Base-by-base conservation (phyloP, 2,888 invertebrate species). In the Nomada fucata region DNA sequence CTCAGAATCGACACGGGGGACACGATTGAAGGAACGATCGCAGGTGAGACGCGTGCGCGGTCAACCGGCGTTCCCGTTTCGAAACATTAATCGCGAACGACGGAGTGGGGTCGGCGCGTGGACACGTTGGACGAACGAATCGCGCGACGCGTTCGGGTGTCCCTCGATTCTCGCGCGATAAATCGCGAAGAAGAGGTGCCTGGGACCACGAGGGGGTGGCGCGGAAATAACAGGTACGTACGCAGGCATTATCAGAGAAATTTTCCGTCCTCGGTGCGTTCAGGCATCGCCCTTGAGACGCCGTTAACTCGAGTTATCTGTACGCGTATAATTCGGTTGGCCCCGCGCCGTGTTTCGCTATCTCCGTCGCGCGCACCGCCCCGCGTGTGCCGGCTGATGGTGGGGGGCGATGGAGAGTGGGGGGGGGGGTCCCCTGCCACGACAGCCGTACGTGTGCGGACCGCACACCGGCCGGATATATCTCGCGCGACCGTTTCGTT, bases 271-370 rank as follows among this genome's bases (percentile, higher is more conserved):
- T 53, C 60, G 72, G 76, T 83, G 85, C 84, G 77, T 72, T 83
- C 76, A 88, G 77, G 82, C 76, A 84, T 87, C 86, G 81, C 76
- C 76, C 72, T 79, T 71, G 74, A 79, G 83, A 81, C 78, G 88
- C 86, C 88, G 87, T 89, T 90, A 89, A 89, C 86, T 87, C 89
- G 86, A 88, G 86, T 89, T 90, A 89, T 90, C 87, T 89, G 76
- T 82, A 73, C 83, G 69, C 79, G 89, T 86, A 86, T 88, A 89
- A 90, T 85, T 85, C 74, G 71, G 69, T 23, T 29, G 5, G 76
- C 53, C 61, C 20, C 23, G 67, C 42, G 42, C 26, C 85, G 55
- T 74, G 80, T 86, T 89, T 86, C 88, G 68, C 88, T 87, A 89
- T 89, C 85, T 88, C 80, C 84, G 81, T 85, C 88, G 79, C 83